phyloP scores from a whole-genome alignment of 2,888 invertebrate species.

The Hermaeophaga mercurialis region DNA sequence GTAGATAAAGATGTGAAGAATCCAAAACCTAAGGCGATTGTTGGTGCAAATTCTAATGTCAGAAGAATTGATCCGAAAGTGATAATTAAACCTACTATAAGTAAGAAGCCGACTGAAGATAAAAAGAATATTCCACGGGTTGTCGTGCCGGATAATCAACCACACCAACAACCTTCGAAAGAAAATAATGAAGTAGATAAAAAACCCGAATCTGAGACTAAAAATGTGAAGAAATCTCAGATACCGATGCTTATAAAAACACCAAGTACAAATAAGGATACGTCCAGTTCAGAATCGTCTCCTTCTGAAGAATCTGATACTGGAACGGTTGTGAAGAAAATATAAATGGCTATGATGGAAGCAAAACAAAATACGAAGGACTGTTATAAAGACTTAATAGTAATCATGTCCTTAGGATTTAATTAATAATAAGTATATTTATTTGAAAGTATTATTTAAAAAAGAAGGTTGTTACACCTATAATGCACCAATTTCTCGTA shows the following conservation, averaged over 20 bases:
- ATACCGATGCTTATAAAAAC: slow-evolving; percentile 53
- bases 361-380: too few species aligned
- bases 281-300: slow-evolving; percentile 65
- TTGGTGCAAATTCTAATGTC: slow-evolving; percentile 56
- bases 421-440: too few species aligned
- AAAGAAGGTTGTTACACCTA: too few species aligned
- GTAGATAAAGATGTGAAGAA: too few species aligned
- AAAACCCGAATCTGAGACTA: background rate
- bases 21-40: slow-evolving; percentile 53
- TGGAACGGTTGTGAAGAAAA: slow-evolving; percentile 55
- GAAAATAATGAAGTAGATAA: slow-evolving; percentile 3
- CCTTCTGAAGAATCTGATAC: slow-evolving; percentile 56
- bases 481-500: too few species aligned
- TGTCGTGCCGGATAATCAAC: slow-evolving; percentile 51
- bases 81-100: slow-evolving; percentile 64
- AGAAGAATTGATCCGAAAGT: slow-evolving; percentile 63
- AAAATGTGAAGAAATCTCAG: slow-evolving; percentile 47
- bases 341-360: too few species aligned
- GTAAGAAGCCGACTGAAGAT: slow-evolving; percentile 47
- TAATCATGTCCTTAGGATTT: too few species aligned
- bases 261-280: slow-evolving; percentile 46
- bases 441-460: too few species aligned
- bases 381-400: too few species aligned
- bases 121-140: slow-evolving; percentile 60
- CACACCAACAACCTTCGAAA: slow-evolving; percentile 25